A percentile compares a stretch with the other conserved stretches of the same genome.
phyloP scores from a whole-genome alignment of 2,797 vertebrate genomes.

The Merluccius polli region DNA sequence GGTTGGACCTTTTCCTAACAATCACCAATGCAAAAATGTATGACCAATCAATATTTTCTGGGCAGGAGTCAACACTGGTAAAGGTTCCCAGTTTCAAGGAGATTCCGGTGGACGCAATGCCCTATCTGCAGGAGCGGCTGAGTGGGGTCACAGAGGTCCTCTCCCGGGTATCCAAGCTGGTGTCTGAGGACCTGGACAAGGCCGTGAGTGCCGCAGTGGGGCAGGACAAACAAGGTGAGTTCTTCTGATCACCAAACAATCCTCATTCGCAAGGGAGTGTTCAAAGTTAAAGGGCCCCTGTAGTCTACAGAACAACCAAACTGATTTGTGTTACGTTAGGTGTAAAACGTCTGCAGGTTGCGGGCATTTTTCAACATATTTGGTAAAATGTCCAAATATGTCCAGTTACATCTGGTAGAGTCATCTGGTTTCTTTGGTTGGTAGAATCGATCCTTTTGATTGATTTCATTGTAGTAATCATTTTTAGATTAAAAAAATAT shows the following conservation, averaged over 20 bases:
- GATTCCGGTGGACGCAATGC: slow-evolving; percentile 56
- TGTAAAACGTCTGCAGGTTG: no score
- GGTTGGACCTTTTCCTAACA: neutral
- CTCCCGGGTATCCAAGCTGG: slow-evolving; percentile 71
- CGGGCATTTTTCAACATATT: no score
- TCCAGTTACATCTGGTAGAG: no score
- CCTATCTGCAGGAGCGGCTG: slow-evolving; percentile 66
- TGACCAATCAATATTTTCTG: neutral
- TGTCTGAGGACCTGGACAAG: slow-evolving; percentile 75
- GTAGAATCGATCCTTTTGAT: no score
- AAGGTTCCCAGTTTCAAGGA: slow-evolving; percentile 64
- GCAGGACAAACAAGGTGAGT: slow-evolving; percentile 69
- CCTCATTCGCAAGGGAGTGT: neutral
- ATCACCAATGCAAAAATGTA: neutral
- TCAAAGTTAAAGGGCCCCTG: no score
- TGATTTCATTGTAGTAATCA: no score
- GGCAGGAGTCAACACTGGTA: slow-evolving; percentile 65
- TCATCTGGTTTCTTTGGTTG: no score
- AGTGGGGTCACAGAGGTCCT: slow-evolving; percentile 67
- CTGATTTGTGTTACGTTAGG: no score
- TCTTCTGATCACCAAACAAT: neutral
- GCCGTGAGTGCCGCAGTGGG: slow-evolving; percentile 62
- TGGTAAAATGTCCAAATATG: no score
- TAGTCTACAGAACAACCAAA: neutral
- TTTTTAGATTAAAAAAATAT: no score